A percentile compares a stretch with the other conserved stretches of the same genome.
These are phyloP conservation scores for Protodeltote pygarga DNA, from an alignment of 2,888 invertebrate species.

Conservation along the genomic window DNA sequence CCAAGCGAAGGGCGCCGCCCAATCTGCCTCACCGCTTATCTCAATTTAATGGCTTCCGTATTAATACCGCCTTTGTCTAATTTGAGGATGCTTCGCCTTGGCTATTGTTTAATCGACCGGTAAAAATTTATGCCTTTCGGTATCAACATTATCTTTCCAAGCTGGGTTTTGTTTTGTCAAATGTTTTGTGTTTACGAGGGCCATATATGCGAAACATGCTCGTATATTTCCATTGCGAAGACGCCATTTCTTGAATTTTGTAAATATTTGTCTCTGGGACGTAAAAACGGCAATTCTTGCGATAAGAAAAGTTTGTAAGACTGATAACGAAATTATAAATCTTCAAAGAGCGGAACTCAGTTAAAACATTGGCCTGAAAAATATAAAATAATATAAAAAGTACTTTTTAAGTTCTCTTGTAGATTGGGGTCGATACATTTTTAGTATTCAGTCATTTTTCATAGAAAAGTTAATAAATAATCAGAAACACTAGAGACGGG, in stretches of 20 bases:
- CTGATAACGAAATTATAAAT: constrained; percentile 1
- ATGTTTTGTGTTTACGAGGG: constrained; percentile 36
- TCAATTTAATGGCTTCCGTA: constrained; percentile 86
- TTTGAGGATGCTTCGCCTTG: constrained; percentile 72
- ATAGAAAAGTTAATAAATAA: constrained; percentile 53
- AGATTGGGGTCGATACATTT: neutral
- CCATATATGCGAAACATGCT: constrained; percentile 26
- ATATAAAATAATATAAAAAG: neutral
- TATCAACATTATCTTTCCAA: constrained; percentile 48
- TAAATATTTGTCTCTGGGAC: constrained; percentile 13
- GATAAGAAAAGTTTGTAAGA: neutral
- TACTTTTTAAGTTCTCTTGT: neutral
- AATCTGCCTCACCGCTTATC: constrained; percentile 84
- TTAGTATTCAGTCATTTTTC: constrained; percentile 18
- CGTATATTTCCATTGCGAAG: constrained; percentile 22
- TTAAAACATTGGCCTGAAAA: neutral
- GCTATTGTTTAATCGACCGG: constrained; percentile 80
- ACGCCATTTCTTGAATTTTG: constrained; percentile 14
- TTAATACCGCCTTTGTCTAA: constrained; percentile 86
- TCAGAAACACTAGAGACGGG: constrained; percentile 48
- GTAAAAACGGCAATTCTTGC: neutral
- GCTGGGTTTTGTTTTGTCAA: constrained; percentile 39
- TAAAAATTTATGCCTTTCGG: constrained; percentile 73
- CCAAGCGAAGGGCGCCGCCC: constrained; percentile 83
- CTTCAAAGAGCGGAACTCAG: neutral